Conservation (phyloP, 2,113 vertebrate species). For the Copsychus sechellarum region DNA sequence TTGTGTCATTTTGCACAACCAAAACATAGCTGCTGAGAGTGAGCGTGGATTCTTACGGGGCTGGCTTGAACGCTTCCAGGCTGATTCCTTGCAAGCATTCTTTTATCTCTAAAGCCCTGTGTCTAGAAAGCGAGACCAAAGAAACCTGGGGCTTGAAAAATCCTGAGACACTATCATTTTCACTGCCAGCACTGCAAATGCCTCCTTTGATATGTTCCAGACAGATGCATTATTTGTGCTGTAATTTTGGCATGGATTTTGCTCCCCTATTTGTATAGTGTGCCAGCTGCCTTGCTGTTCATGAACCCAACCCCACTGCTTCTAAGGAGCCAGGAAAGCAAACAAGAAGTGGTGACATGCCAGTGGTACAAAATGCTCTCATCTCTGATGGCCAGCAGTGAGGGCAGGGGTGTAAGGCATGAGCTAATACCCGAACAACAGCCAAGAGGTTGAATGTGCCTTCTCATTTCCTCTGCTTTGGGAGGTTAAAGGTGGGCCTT, state of each 20-base stretch:
- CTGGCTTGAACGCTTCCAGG: background rate
- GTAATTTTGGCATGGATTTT: slow-evolving; percentile 38
- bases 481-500: slow-evolving; percentile 46
- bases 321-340: slow-evolving; percentile 37
- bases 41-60: background rate
- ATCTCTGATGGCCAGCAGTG: background rate
- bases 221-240: background rate
- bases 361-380: background rate
- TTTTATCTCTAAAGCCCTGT: background rate
- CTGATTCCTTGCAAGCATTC: background rate
- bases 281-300: slow-evolving; percentile 56
- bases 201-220: background rate
- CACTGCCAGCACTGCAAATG: background rate
- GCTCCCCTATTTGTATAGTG: background rate
- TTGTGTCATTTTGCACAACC: background rate
- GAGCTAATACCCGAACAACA: background rate
- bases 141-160: background rate
- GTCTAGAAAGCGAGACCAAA: background rate
- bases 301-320: background rate
- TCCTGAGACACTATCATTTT: slow-evolving; percentile 5
- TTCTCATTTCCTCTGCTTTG: slow-evolving; percentile 36
- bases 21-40: background rate
- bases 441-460: slow-evolving; percentile 14
- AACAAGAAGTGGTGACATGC: background rate
- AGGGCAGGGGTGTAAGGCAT: background rate